Conservation (phyloP, 2,113 vertebrate genomes). For the Callospermophilus lateralis region DNA sequence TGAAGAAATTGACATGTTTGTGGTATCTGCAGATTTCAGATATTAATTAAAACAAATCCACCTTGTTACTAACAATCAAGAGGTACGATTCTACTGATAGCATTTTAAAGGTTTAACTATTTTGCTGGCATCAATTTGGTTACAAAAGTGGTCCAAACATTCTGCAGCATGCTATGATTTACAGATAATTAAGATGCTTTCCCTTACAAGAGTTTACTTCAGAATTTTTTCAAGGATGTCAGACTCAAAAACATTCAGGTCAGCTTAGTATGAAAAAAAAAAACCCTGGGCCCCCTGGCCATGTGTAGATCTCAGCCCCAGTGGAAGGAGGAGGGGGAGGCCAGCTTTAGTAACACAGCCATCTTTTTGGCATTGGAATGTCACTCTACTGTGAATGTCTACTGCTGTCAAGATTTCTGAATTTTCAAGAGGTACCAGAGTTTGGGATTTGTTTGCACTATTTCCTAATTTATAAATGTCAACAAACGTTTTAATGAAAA, state of each 20-base stretch:
- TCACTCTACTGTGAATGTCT: background rate
- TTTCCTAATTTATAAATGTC: background rate
- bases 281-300: background rate
- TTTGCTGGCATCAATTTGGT: constrained; percentile 17
- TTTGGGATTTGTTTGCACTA: background rate
- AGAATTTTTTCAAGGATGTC: constrained; percentile 45
- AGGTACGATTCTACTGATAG: background rate
- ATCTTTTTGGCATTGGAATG: background rate
- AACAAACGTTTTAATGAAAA: background rate
- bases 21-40: constrained; percentile 38
- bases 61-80: constrained; percentile 1
- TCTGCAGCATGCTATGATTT: constrained; percentile 4
- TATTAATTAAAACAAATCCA: constrained; percentile 64
- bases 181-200: constrained; percentile 43
- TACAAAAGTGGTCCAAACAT: background rate
- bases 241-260: constrained; percentile 30
- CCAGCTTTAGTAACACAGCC: background rate
- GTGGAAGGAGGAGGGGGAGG: background rate
- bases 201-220: background rate
- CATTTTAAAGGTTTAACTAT: constrained; percentile 54
- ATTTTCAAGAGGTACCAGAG: background rate
- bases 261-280: background rate
- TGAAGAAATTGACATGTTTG: constrained; percentile 47
- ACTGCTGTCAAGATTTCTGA: background rate
- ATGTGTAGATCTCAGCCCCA: background rate